Percentiles rank a stretch among this genome's conserved stretches.
Conservation (phyloP, 2,797 vertebrate genomes). For the Eidolon dupreanum region DNA sequence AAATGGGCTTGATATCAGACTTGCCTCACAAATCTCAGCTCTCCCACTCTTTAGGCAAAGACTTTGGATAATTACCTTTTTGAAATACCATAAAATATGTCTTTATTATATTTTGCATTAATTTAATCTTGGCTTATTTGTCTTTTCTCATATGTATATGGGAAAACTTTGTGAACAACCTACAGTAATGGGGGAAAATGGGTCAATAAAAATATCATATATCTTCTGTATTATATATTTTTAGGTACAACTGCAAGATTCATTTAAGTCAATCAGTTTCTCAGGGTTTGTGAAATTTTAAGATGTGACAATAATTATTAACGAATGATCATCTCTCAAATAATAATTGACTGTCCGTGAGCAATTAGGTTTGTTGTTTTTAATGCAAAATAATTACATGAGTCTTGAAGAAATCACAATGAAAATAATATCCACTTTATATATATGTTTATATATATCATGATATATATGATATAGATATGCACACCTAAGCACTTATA, state of each 20-base stretch:
- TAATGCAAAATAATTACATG: not conserved
- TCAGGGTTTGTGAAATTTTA: not conserved
- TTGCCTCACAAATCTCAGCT: not conserved
- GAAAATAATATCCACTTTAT: not conserved
- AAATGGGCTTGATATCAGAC: not conserved
- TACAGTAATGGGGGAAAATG: not conserved
- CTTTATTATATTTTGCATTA: conserved; percentile 17
- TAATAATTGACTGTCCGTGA: not conserved
- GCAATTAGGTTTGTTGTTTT: not conserved
- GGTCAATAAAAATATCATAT: not conserved
- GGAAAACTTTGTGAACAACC: not conserved
- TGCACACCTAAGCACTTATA: not conserved
- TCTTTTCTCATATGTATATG: not conserved
- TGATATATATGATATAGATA: too few relatives aligned
- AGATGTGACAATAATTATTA: not conserved
- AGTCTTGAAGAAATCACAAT: not conserved
- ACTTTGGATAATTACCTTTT: not conserved
- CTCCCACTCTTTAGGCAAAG: not conserved
- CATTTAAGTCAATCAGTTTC: not conserved
- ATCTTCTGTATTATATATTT: not conserved
- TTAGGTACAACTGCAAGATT: not conserved
- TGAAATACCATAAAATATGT: not conserved
- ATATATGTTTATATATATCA: too few relatives aligned
- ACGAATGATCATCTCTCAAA: not conserved
- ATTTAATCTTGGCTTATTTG: not conserved